A percentile compares a stretch with the other conserved stretches of the same genome.
Conservation (phyloP, 1,140 invertebrate species). For the Drosophila parabipectinata region DNA sequence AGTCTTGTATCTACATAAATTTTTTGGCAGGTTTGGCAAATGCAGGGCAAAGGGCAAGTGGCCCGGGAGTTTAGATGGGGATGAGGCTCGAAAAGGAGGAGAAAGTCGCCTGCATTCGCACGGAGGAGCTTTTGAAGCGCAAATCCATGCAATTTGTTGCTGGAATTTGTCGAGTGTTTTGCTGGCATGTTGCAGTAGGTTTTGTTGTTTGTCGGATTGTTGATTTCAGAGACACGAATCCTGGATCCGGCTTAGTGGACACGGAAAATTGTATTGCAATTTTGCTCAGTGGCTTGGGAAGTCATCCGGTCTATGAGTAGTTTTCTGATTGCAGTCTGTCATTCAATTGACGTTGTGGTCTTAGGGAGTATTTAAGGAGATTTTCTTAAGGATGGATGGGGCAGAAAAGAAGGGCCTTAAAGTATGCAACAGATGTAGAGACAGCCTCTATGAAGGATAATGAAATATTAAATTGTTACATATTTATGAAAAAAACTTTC, state of each 20-base stretch:
- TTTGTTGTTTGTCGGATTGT: conserved; percentile 6
- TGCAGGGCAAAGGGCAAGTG: conserved; percentile 33
- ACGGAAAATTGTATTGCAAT: conserved; percentile 57
- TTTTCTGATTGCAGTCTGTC: conserved; percentile 36
- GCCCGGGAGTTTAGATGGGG: conserved; percentile 9
- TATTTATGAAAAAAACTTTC: too few species aligned
- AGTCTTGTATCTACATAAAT: conserved; percentile 68
- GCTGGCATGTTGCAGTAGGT: conserved; percentile 13
- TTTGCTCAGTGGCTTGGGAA: conserved; percentile 26
- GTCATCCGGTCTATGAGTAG: conserved; percentile 17
- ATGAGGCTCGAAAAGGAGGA: neutral
- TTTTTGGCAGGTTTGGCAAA: conserved; percentile 28
- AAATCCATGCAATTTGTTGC: conserved; percentile 63
- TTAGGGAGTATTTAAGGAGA: conserved; percentile 21
- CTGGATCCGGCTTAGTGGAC: conserved; percentile 21
- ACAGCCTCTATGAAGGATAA: neutral
- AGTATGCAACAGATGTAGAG: too few species aligned
- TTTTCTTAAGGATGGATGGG: neutral
- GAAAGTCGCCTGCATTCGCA: conserved; percentile 4
- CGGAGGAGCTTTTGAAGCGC: conserved; percentile 23
- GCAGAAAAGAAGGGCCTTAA: neutral
- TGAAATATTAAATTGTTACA: too few species aligned
- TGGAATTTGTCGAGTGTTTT: conserved; percentile 33
- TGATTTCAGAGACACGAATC: conserved; percentile 16
- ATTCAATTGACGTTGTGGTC: conserved; percentile 29